Evolutionary conservation across 2,113 vertebrate species (phyloP), one percentile per base, ranked within the genome.

Genomic region (Seriola aureovittata): DNA sequence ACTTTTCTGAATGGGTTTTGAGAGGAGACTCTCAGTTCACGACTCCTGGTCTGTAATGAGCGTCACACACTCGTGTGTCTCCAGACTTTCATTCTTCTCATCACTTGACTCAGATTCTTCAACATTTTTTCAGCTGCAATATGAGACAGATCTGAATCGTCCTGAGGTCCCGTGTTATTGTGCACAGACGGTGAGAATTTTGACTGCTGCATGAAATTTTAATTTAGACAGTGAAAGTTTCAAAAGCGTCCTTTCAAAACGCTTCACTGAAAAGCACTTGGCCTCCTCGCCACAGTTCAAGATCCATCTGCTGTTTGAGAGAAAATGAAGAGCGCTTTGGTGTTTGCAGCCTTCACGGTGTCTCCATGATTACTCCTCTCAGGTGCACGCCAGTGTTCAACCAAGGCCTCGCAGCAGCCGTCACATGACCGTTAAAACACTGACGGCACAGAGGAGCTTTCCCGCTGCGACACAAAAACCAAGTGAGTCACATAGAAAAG

Each of bases 211-310:
- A 25, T 54, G 66, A 78, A 87, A 79, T 19, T 60, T 38, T 42
- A 25, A 75, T 75, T 74, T 60, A 58, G 16, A 4, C 64, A 6
- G 50, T 12, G 63, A 65, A 57, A 10, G 16, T 57, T 19, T 76
- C 52, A 80, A 78, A 78, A 78, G 64, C 19, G 1, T 55, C 44
- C 67, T 75, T 69, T 86, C 34, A 19, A 70, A 86, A 75, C 52
- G 32, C 60, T n/a, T 72, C 54, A 23, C 5, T 50, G 42, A 78
- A 67, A 69, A 65, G 59, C 77, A 57, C 69, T 75, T 55, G 65
- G 57, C 81, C 77, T 86, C 38, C 50, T 71, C 52, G 21, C 13
- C 5, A 5, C 40, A 36, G 71, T 52, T 80, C 75, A 68, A 63
- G 5, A 78, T 69, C n/a, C 16, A 10, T 40, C 3, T 0, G 13